Conservation (phyloP, 2,797 vertebrate genomes). For the Rhodeus uyekii region DNA sequence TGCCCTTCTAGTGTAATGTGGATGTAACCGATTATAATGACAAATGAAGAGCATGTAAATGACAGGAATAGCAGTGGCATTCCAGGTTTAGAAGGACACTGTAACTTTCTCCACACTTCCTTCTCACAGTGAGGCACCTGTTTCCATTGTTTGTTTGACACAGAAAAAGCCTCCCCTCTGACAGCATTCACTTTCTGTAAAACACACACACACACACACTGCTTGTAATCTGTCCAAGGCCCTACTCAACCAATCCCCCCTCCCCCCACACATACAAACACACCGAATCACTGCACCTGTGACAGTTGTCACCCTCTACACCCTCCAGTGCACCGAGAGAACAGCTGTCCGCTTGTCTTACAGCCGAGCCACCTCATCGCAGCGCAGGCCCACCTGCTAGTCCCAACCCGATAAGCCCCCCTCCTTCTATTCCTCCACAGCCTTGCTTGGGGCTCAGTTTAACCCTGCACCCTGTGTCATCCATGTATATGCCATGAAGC, state of each 20-base stretch:
- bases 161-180: conserved; percentile 35
- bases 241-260: conserved; percentile 52
- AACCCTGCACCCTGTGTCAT: conserved; percentile 47
- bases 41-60: conserved; percentile 5
- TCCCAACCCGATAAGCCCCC: conserved; percentile 25
- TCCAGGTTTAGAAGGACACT: conserved; percentile 13
- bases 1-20: not conserved
- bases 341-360: conserved; percentile 73
- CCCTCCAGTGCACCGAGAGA: conserved; percentile 64
- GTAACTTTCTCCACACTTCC: conserved; percentile 41
- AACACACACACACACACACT: conserved; percentile 35
- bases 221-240: conserved; percentile 47
- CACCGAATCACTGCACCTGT: conserved; percentile 68
- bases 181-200: conserved; percentile 51
- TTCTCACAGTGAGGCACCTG: conserved; percentile 45
- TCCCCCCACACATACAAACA: conserved; percentile 13
- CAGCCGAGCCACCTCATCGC: conserved; percentile 59
- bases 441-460: conserved; percentile 47
- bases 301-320: conserved; percentile 63
- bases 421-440: conserved; percentile 32
- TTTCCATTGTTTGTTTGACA: conserved; percentile 54
- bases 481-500: conserved; percentile 48
- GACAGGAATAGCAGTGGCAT: conserved; percentile 19
- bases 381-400: conserved; percentile 51
- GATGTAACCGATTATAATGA: not conserved